These are phyloP conservation scores for Boleophthalmus pectinirostris DNA, from an alignment of 2,113 vertebrate genomes.

Conservation along the genomic window DNA sequence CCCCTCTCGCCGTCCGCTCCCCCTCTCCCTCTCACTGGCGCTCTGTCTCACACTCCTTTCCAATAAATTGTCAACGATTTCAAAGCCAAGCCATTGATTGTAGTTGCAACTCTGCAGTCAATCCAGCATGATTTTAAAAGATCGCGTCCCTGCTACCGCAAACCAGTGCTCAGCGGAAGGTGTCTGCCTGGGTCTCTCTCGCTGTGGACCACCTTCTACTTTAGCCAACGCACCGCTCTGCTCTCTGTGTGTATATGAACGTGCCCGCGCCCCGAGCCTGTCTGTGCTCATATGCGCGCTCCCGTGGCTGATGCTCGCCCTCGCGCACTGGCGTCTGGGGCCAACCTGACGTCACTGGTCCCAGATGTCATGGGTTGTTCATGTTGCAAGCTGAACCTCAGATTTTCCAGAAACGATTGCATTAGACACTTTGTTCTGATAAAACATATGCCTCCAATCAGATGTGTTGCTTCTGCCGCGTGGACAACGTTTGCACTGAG, in stretches of 20 bases:
- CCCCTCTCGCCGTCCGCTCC: constrained; percentile 58
- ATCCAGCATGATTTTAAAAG: constrained; percentile 78
- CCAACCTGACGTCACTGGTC: constrained; percentile 69
- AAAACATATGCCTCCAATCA: constrained; percentile 46
- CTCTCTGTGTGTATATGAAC: constrained; percentile 69
- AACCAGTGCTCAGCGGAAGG: constrained; percentile 58
- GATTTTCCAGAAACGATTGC: constrained; percentile 67
- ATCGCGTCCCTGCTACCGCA: constrained; percentile 54
- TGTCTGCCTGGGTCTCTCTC: constrained; percentile 62
- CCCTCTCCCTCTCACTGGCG: constrained; percentile 65
- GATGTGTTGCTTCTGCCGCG: constrained; percentile 20
- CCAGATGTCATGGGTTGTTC: constrained; percentile 53
- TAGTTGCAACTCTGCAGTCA: constrained; percentile 76
- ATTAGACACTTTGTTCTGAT: constrained; percentile 60
- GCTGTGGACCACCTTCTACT: constrained; percentile 63
- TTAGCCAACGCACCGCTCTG: constrained; percentile 59
- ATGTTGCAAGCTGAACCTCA: constrained; percentile 50
- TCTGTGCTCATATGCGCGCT: constrained; percentile 72
- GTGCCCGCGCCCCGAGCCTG: constrained; percentile 68
- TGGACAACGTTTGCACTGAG: constrained; percentile 64
- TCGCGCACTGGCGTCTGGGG: constrained; percentile 56
- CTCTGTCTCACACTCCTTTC: constrained; percentile 70
- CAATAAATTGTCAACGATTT: constrained; percentile 83
- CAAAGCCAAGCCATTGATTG: constrained; percentile 84
- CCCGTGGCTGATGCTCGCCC: constrained; percentile 53